A percentile compares a stretch with the other conserved stretches of the same genome.
Conservation (phyloP, 2,113 vertebrate genomes). For the Bubo bubo region DNA sequence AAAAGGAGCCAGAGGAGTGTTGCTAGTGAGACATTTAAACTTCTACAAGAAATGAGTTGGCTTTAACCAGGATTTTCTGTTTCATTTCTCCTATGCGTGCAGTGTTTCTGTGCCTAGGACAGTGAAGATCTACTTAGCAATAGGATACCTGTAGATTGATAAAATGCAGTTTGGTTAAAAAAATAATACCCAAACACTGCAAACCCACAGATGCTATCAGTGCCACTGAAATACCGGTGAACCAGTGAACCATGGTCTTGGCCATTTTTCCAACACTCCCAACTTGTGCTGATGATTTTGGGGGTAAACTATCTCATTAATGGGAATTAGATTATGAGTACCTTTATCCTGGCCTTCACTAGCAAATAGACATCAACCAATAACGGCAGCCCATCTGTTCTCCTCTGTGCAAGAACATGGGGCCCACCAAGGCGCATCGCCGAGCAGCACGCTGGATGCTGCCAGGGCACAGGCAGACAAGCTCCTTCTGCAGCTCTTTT, state of each 20-base stretch:
- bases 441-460: fast-evolving
- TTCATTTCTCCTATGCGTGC: neutral
- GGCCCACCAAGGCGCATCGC: fast-evolving
- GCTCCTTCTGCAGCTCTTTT: neutral
- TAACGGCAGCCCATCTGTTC: fast-evolving
- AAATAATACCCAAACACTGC: neutral
- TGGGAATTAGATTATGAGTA: neutral
- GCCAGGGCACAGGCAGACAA: fast-evolving
- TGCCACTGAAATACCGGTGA: neutral
- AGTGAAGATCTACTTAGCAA: neutral
- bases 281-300: neutral
- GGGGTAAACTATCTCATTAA: neutral
- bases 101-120: neutral
- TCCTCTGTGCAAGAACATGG: neutral
- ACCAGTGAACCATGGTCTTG: fast-evolving
- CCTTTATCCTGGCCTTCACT: neutral
- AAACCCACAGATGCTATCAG: neutral
- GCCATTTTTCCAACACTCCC: neutral
- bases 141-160: neutral
- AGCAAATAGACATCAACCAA: neutral
- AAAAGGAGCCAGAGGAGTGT: neutral
- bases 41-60: neutral
- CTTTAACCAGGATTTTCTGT: neutral
- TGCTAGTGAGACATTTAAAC: neutral
- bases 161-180: neutral